Evolutionary conservation across 2,113 vertebrate genomes (phyloP).

Genomic region (Glaucidium brasilianum): DNA sequence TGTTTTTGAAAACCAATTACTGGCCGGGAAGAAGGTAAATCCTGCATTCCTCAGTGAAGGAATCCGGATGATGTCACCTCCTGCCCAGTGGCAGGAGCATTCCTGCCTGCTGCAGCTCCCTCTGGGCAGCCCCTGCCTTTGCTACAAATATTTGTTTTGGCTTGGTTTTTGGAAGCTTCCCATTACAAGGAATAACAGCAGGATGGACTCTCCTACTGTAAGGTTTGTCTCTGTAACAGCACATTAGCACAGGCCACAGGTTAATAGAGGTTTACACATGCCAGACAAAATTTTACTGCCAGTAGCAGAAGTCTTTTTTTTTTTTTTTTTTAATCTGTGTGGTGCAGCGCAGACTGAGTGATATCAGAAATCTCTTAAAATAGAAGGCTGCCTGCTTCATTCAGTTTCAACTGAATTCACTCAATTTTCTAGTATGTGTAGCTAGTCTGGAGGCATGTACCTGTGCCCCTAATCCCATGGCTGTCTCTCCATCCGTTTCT

Average conservation of each 20-base stretch:
- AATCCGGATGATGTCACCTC: constrained; percentile 57
- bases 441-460: neutral
- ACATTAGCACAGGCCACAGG: neutral
- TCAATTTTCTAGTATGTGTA: neutral
- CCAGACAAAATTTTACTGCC: neutral
- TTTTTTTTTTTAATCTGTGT: neutral
- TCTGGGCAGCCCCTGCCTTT: constrained; percentile 3
- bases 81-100: neutral
- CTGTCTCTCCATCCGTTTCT: neutral
- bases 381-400: neutral
- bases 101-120: neutral
- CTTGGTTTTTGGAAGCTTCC: neutral
- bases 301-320: neutral
- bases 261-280: neutral
- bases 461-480: neutral
- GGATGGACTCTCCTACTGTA: constrained; percentile 33
- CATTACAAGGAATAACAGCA: constrained; percentile 25
- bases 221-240: neutral
- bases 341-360: neutral
- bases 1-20: constrained; percentile 11
- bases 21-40: neutral
- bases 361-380: neutral
- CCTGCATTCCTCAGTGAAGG: constrained; percentile 38
- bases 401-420: neutral
- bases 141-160: constrained; percentile 58